Base-by-base conservation (phyloP, 2,797 vertebrate species). In the Rhynchotus rufescens region DNA sequence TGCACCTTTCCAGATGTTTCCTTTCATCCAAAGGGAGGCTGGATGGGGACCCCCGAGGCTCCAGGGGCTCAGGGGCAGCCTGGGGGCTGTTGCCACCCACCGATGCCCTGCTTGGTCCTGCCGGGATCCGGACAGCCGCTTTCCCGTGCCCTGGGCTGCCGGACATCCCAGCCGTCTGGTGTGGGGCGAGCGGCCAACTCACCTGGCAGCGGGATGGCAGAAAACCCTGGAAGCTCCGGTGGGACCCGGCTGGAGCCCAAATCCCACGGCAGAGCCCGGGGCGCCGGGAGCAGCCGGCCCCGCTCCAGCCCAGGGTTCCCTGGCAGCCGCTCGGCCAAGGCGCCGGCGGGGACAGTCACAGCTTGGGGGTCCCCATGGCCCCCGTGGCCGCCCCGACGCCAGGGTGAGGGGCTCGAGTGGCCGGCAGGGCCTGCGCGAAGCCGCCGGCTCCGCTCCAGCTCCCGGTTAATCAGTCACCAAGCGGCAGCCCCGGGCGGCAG, bases 391-490 rank as follows among this genome's bases (percentile, higher is more conserved):
- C 30, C 40, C 64, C 14, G 60, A n/a, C 0, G 0, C 54, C 1
- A 0, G 3, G 38, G 6, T 26, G 60, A 74, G 87, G 77, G 73
- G 34, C 57, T 83, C 1, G 1, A 16, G 54, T 32, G 14, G 65
- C 56, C 16, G 73, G n/a, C 1, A 4, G 45, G 14, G 32, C 49
- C 49, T 7, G 49, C 0, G 4, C 25, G 28, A 79, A 77, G 47
- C 65, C 84, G 25, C 86, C 28, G 1, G 38, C 40, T 75, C 88
- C 14, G 68, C 4, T 1, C 72, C 56, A 0, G 8, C 65, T 42
- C 79, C 52, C 1, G 60, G 92, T 93, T 95, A 96, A 94, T 94
- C 60, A 93, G 44, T 96, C 74, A 95, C 95, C 72, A 2, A 28
- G 10, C 11, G 36, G 9, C 51, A 54, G 0, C 32, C 84, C 8